Evolutionary conservation across 2,797 vertebrate genomes (phyloP), one percentile per base, ranked within the genome.

Genomic region (Microtus californicus): DNA sequence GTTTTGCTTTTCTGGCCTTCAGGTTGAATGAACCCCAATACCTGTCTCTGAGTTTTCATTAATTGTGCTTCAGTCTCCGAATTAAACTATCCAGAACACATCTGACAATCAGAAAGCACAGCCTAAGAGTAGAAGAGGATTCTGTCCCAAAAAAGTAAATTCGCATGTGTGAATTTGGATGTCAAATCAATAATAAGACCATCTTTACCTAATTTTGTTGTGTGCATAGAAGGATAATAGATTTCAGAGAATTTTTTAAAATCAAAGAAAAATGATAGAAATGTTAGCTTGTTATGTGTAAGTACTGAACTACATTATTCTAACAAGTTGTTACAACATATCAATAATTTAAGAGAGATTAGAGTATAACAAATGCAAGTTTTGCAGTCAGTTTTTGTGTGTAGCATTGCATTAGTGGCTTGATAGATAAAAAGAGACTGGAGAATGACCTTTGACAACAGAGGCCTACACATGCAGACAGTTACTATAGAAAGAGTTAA

Each of bases 141-240:
- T 76, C 19, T 27, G 17, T 74, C 37, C 25, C 31, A 71, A 43
- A 45, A 77, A 93, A 93, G 6, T 40, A 34, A 81, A 54, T 21
- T 78, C 61, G 5, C 10, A 71, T 69, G 54, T 73, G 65, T 69
- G 87, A 83, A 94, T 87, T 54, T 94, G 29, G 29, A 71, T 91
- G 81, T 19, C 14, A 90, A 92, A 90, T 89, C 43, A 59, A 65
- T 23, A 83, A 34, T 43, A 94, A 81, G 3, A 76, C 63, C 51
- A 25, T 45, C 5, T 31, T 78, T 77, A 31, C 17, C 92, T 40
- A 73, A n/a, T 80, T 86, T 37, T 76, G 43, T 90, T 96, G 6
- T 34, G 51, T 29, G 8, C 45, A 86, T 73, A 82, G 14, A 92
- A 51, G 11, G 9, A 45, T 51, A 77, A 86, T 69, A 40, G 6